These are phyloP conservation scores for Scalopus aquaticus DNA, from an alignment of 2,113 vertebrate genomes.

Conservation along the genomic window DNA sequence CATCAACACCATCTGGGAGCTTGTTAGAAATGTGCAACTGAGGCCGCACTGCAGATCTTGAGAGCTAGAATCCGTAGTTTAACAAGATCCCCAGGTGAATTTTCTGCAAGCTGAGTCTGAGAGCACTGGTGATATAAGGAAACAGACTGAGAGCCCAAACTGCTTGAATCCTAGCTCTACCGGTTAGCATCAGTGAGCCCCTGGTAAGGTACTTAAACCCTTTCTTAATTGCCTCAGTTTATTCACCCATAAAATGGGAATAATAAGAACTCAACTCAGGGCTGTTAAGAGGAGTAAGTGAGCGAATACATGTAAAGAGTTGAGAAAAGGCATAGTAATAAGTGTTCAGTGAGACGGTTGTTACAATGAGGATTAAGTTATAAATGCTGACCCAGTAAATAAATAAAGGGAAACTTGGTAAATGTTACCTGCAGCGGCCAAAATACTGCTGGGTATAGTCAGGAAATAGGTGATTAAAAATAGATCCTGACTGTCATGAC, in stretches of 20 bases:
- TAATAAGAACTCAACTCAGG: slow-evolving; percentile 12
- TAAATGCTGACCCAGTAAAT: slow-evolving; percentile 29
- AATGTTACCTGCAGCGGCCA: slow-evolving; percentile 13
- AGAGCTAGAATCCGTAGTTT: slow-evolving; percentile 4
- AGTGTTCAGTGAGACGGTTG: background rate
- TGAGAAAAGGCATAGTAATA: slow-evolving; percentile 5
- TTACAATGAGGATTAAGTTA: background rate
- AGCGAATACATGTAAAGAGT: background rate
- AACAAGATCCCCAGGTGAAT: background rate
- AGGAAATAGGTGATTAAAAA: background rate
- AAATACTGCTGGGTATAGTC: slow-evolving; percentile 2
- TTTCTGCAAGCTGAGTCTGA: background rate
- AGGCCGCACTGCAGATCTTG: background rate
- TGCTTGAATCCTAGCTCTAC: background rate
- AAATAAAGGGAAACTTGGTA: background rate
- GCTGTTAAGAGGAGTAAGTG: background rate
- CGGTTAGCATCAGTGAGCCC: background rate
- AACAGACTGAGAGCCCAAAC: background rate
- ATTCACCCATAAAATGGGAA: slow-evolving; percentile 31
- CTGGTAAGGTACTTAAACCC: background rate
- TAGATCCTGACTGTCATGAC: background rate
- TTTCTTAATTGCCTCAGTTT: slow-evolving; percentile 14
- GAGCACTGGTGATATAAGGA: background rate
- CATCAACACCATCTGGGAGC: background rate
- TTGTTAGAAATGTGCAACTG: background rate